Base-by-base conservation (phyloP, 2,113 vertebrate species). In the Neomonachus schauinslandi region DNA sequence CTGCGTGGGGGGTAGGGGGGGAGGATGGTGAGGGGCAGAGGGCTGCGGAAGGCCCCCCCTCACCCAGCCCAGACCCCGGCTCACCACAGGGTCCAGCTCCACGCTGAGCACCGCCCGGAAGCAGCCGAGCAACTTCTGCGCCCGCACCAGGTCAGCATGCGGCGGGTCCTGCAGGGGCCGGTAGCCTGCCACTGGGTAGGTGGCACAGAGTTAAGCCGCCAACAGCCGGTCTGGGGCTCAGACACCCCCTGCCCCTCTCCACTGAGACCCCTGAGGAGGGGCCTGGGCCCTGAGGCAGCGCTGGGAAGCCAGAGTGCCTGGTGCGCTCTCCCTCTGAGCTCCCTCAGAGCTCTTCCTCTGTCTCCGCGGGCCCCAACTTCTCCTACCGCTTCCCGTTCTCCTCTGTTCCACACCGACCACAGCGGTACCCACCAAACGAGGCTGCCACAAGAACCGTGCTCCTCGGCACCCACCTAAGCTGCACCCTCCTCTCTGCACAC, bases 121-220 rank as follows among this genome's bases (percentile, higher is more conserved):
- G 96, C 99, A 99, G 53, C 99, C 99, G 97, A 99, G 97, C 81
- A 99, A 99, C 88, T 98, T 99, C 92, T 99, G 99, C 49, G 99
- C 99, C 97, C 99, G 99, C 36, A 98, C 10, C 22, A 99, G 98
- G 98, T 99, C 99, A 87, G 98, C 92, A 0, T 98, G 95, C 0
- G 99, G 99, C 16, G 99, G 99, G 97, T 99, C 99, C 95, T 99
- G 99, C 95, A 99, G 98, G 67, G 99, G 99, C 82, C 98, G 98
- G 98, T 99, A 99, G 12, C 99, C 99, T 2, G 99, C 99, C 93
- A 99, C 99, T 10, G 99, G 99, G 98, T 99, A 99, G 79, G 99
- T 99, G 98, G 61, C 85, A 91, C 49, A 49, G 24, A 36, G 99
- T 99, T 98, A 99, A 99, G 99, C 98, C 97, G 94, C 63, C 67